These are phyloP conservation scores for Pampus argenteus DNA, from an alignment of 2,797 vertebrate genomes.

Conservation along the genomic window DNA sequence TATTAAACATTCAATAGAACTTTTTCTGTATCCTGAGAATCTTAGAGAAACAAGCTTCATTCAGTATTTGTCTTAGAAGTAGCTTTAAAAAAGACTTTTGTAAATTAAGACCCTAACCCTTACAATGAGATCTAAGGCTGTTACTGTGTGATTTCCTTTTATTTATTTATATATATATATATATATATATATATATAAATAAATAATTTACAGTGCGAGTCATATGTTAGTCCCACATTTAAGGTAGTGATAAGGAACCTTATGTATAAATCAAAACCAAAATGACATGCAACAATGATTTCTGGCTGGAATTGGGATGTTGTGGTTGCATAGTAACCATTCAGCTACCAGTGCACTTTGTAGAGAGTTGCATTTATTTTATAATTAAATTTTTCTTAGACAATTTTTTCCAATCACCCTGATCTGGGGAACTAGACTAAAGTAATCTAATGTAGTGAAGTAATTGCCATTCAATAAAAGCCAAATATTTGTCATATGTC, in stretches of 20 bases:
- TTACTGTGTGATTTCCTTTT: not conserved
- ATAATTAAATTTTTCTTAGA: too few relatives aligned
- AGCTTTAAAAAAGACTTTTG: not conserved
- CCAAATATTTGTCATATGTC: not conserved
- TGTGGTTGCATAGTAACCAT: too few relatives aligned
- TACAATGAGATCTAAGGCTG: slow-evolving; percentile 1
- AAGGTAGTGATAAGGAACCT: not conserved
- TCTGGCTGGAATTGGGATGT: too few relatives aligned
- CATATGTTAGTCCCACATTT: not conserved
- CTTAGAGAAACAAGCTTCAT: too few relatives aligned
- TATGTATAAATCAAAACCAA: not conserved
- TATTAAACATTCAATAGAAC: too few relatives aligned
- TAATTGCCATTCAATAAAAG: not conserved
- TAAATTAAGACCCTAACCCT: slow-evolving; percentile 7
- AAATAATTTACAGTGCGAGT: too few relatives aligned
- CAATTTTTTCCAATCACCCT: not conserved
- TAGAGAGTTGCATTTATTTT: too few relatives aligned
- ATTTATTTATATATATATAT: too few relatives aligned
- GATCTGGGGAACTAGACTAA: not conserved
- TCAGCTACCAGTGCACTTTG: too few relatives aligned
- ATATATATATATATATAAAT: too few relatives aligned
- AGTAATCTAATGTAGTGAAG: not conserved
- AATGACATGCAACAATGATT: too few relatives aligned
- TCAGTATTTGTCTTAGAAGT: not conserved
- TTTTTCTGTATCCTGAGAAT: too few relatives aligned